Percentiles rank a stretch among this genome's conserved stretches.
phyloP scores from a whole-genome alignment of 1,140 invertebrate genomes.

The Platyscapa corneri region DNA sequence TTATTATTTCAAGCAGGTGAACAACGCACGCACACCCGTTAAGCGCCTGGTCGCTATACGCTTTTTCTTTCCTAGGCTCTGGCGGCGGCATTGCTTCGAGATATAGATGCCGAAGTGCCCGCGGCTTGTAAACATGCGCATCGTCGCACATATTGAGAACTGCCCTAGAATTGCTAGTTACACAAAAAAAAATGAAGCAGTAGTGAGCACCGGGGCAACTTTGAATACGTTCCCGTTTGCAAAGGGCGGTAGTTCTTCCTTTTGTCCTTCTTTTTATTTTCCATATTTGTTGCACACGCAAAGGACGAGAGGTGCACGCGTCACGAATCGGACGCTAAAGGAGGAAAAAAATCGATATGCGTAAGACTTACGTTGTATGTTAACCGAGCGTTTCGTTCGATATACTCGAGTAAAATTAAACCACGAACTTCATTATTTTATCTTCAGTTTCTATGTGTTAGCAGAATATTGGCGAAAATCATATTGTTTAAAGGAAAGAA shows the following conservation, averaged over 20 bases:
- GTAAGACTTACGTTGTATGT: too few relatives aligned
- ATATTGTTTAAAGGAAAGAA: not conserved
- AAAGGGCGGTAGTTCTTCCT: not conserved
- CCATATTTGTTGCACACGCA: not conserved
- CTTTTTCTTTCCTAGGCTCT: not conserved
- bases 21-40: slow-evolving; percentile 4
- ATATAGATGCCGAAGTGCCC: not conserved
- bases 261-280: too few relatives aligned
- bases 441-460: too few relatives aligned
- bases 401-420: too few relatives aligned
- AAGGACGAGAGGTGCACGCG: not conserved
- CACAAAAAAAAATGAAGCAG: not conserved
- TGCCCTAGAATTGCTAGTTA: not conserved
- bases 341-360: too few relatives aligned
- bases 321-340: too few relatives aligned
- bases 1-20: slow-evolving; percentile 65
- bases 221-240: too few relatives aligned
- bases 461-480: not conserved
- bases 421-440: too few relatives aligned
- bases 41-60: slow-evolving; percentile 36
- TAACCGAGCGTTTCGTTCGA: too few relatives aligned
- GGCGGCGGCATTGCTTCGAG: not conserved
- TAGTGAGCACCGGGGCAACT: too few relatives aligned
- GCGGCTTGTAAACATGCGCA: not conserved
- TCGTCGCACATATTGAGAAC: not conserved